Conservation (phyloP, 2,113 vertebrate species). For the Arizona elegans region DNA sequence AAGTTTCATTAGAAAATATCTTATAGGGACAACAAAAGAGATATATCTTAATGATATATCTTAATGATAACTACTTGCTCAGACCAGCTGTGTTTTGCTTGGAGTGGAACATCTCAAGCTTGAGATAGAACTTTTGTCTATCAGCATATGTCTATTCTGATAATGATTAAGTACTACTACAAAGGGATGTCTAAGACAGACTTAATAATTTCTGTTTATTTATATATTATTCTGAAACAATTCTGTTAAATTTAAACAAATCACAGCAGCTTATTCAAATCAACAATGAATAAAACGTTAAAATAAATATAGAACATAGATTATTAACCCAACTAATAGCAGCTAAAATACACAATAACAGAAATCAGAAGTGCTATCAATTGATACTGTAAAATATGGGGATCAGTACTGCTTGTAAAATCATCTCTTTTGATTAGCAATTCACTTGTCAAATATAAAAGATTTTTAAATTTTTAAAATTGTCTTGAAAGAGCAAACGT, state of each 20-base stretch:
- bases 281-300: background rate
- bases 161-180: background rate
- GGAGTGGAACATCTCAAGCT: background rate
- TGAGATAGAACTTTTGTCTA: background rate
- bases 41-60: background rate
- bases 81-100: background rate
- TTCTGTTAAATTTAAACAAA: background rate
- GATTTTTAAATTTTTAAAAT: background rate
- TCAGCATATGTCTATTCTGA: background rate
- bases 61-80: background rate
- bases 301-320: background rate
- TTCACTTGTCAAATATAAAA: background rate
- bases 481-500: background rate
- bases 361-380: background rate
- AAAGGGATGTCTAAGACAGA: background rate
- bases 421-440: background rate
- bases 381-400: background rate
- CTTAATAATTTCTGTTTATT: background rate
- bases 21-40: background rate
- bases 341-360: background rate
- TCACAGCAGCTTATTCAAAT: background rate
- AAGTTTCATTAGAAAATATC: background rate
- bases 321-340: background rate
- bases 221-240: background rate
- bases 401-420: background rate